Evolutionary conservation across 2,113 vertebrate genomes (phyloP), one percentile per base, ranked within the genome.

Genomic region (Serinus canaria): DNA sequence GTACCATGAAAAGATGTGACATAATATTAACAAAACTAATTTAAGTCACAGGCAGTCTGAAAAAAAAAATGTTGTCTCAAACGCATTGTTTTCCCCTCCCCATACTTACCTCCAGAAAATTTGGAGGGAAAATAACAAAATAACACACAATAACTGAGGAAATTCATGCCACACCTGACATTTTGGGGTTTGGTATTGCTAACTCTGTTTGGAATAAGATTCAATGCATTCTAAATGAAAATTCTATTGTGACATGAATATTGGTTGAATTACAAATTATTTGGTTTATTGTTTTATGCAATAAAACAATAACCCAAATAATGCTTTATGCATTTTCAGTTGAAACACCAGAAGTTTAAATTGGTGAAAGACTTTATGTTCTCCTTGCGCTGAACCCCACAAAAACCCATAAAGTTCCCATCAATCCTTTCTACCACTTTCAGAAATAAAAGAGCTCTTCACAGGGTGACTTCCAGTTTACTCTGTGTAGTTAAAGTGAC

Each of bases 111-210:
- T 55, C 21, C 35, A 67, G 20, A 44, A 0, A 55, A 31, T n/a
- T 11, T 37, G 52, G 8, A 23, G 16, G 13, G 3, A 53, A 78
- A 69, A 39, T 44, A 68, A 25, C 11, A 67, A 43, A 64, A 25
- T 4, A 33, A 25, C 5, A 2, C 8, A 11, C 11, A 27, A 56
- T 18, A 55, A 56, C 9, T 11, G 10, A 43, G 21, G 33, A 81
- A 70, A 66, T 14, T 55, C 5, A 41, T 2, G 0, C 12, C 25
- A n/a, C 37, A 23, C 4, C 2, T 5, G 5, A 7, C 13, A 39
- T 25, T 77, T 35, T 14, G 6, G 2, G 2, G 1, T 64, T 59
- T 52, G 15, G 7, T 50, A 28, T 31, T 46, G 33, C 8, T 55
- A 66, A 21, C 3, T 37, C 10, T 31, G n/a, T 80, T 50, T 83